Conservation (phyloP, 1,140 invertebrate genomes). For the Drosophila subobscura region DNA sequence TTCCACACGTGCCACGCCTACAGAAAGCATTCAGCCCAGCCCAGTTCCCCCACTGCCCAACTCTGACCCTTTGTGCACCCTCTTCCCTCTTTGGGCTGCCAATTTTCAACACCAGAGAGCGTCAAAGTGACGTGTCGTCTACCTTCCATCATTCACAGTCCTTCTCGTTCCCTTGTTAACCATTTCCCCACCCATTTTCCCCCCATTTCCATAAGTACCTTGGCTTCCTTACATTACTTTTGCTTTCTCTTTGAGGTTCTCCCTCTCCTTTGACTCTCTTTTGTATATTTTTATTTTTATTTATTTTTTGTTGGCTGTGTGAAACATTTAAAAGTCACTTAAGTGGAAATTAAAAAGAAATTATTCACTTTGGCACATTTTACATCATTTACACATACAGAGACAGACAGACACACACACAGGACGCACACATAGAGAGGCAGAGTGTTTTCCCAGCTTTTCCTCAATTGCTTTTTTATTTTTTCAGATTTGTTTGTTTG, state of each 20-base stretch:
- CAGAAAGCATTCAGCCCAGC: neutral
- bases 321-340: slow-evolving; percentile 61
- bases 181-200: neutral
- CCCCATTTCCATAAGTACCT: slow-evolving; percentile 7
- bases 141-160: slow-evolving; percentile 1
- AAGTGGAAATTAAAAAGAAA: slow-evolving; percentile 66
- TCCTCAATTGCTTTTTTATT: slow-evolving; percentile 40
- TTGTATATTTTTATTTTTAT: too few relatives aligned
- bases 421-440: neutral
- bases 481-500: slow-evolving; percentile 48
- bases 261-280: neutral
- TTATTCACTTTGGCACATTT: slow-evolving; percentile 62
- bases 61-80: neutral
- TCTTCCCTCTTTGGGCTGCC: slow-evolving; percentile 14
- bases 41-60: neutral
- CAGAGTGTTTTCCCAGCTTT: slow-evolving; percentile 6
- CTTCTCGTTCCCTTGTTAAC: slow-evolving; percentile 1
- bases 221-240: slow-evolving; percentile 35
- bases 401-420: neutral
- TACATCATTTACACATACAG: slow-evolving; percentile 27
- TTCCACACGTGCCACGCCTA: slow-evolving; percentile 27
- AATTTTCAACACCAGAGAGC: slow-evolving; percentile 44
- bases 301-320: slow-evolving; percentile 5
- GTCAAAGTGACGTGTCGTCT: slow-evolving; percentile 59
- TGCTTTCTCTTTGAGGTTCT: neutral